Evolutionary conservation across 2,113 vertebrate genomes (phyloP).

Genomic region (Xiphophorus maculatus): DNA sequence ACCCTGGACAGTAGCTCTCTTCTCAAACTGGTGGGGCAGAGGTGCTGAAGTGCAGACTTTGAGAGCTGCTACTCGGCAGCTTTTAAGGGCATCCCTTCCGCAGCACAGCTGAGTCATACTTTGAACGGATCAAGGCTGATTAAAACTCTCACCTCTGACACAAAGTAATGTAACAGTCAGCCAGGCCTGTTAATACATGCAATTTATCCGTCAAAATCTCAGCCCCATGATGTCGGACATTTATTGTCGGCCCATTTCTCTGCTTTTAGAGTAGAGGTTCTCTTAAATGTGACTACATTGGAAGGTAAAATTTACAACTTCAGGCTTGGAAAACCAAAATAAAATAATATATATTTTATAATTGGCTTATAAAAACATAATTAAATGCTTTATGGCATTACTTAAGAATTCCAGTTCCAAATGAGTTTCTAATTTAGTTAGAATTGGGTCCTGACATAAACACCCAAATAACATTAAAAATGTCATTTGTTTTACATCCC

Average conservation of each 20-base stretch:
- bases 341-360: not conserved
- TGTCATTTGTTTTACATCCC: not conserved
- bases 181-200: not conserved
- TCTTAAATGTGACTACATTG: not conserved
- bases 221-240: not conserved
- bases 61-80: not conserved
- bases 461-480: not conserved
- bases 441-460: not conserved
- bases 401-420: no score
- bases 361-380: not conserved
- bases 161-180: no score
- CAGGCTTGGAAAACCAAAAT: not conserved
- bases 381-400: not conserved
- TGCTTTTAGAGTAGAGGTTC: not conserved
- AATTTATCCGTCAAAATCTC: not conserved
- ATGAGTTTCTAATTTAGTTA: no score
- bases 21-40: not conserved
- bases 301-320: not conserved
- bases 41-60: not conserved
- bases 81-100: not conserved
- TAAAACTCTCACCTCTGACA: not conserved
- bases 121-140: not conserved
- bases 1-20: not conserved
- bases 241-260: not conserved
- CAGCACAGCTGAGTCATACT: not conserved